Conservation (phyloP, 2,888 invertebrate genomes). For the Lasioglossum malachurum region DNA sequence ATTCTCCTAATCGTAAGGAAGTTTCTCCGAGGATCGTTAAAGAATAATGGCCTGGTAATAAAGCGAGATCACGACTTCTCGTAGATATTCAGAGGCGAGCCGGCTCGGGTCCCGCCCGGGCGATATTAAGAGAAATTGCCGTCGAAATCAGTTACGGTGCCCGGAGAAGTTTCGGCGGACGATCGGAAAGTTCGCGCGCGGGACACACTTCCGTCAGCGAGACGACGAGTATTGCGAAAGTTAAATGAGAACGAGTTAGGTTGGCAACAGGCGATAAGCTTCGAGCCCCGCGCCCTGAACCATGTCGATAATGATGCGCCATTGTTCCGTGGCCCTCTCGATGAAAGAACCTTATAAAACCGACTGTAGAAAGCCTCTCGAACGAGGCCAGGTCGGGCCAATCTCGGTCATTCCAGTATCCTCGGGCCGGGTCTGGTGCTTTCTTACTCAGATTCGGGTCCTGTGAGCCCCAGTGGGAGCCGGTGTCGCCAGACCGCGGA, state of each 20-base stretch:
- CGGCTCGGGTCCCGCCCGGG: neutral
- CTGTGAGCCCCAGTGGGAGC: no score
- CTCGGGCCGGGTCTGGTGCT: neutral
- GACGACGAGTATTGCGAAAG: constrained; percentile 56
- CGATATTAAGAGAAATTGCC: constrained; percentile 24
- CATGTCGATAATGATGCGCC: constrained; percentile 63
- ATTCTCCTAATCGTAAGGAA: neutral
- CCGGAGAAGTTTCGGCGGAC: constrained; percentile 24
- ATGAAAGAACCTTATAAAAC: constrained; percentile 38
- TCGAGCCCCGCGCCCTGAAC: constrained; percentile 42
- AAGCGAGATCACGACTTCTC: neutral
- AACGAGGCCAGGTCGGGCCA: neutral
- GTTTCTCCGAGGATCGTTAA: neutral
- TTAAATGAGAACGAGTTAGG: constrained; percentile 70
- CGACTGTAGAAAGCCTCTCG: constrained; percentile 21
- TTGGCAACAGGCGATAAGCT: constrained; percentile 70
- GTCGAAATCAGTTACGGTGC: constrained; percentile 40
- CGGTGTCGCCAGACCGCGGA: no score
- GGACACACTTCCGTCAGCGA: constrained; percentile 21
- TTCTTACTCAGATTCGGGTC: no score
- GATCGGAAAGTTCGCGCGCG: constrained; percentile 36
- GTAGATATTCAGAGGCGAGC: constrained; percentile 28
- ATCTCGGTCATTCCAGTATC: neutral
- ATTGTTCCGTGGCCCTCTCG: constrained; percentile 46
- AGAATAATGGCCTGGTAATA: constrained; percentile 20